Evolutionary conservation across 2,888 invertebrate species (phyloP), one percentile per base, ranked within the genome.

Genomic region (Chalcosyrphus nemorum): DNA sequence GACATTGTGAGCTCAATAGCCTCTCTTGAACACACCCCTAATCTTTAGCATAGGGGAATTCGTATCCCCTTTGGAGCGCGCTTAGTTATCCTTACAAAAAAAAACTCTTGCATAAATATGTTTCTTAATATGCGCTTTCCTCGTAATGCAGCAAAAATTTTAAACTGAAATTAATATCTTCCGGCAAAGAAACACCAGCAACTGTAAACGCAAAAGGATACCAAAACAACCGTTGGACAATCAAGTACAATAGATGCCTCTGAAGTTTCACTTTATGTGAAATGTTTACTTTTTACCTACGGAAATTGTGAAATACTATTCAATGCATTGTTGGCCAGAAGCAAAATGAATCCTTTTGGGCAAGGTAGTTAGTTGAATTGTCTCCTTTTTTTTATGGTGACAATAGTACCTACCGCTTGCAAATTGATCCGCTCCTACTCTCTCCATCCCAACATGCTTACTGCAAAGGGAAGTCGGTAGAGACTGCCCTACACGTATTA

Each of bases 181-280:
- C 15, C 9, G n/a, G 7, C n/a, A 35, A 50, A 11, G n/a, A 21
- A n/a, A 21, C 13, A 11, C 24, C 35, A 57, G 47, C 50, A 65
- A 43, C 45, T 27, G 13, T 38, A 41, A 47, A 66, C 19, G 35
- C 45, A 57, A 66, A 50, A 29, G 75, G 72, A 74, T 75, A 35
- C 35, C 35, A 2, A 32, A 7, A 7, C n/a, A 75, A 57, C 75
- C 56, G 47, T 29, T 66, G 24, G 35, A 27, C 50, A 19, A 47
- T 57, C 56, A 66, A 32, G 57, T 27, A 77, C 61, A 77, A 59
- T 32, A 76, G 76, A 59, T 66, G 43, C 59, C 59, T 32, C 68
- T 59, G 59, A 76, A 66, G 76, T 70, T 68, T 68, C 68, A 77
- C 70, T 77, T 77, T 68, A 70, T 54, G 43, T 61, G 61, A 61